phyloP scores from a whole-genome alignment of 2,888 invertebrate species.

The Caenorhabditis becei region DNA sequence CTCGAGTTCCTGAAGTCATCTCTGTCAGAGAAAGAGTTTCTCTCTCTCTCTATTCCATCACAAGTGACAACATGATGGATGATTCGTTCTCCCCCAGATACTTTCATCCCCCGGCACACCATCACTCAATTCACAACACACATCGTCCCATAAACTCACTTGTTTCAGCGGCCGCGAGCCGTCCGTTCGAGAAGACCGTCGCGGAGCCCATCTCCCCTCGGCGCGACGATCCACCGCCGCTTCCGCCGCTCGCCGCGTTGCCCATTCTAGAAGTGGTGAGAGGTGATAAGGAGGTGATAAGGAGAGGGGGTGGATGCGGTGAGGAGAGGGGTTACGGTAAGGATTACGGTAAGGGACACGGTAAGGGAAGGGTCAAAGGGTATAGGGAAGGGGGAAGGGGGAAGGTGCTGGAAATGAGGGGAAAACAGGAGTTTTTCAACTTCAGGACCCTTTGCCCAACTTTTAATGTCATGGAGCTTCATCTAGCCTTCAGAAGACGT shows the following conservation, averaged over 20 bases:
- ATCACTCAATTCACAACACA: slow-evolving; percentile 5
- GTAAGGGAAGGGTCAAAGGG: not conserved
- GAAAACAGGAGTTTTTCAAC: no score
- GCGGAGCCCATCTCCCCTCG: slow-evolving; percentile 15
- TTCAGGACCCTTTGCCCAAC: no score
- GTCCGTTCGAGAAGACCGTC: slow-evolving; percentile 58
- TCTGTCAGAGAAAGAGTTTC: not conserved
- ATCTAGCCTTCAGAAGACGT: no score
- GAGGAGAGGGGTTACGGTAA: slow-evolving; percentile 1
- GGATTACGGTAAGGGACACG: no score
- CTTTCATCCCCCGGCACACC: not conserved
- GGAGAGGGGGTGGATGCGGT: not conserved
- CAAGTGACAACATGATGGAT: slow-evolving; percentile 57
- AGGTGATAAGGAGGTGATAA: not conserved
- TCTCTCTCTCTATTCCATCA: slow-evolving; percentile 1
- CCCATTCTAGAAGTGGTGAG: slow-evolving; percentile 48
- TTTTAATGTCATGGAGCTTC: no score
- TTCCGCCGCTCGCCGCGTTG: slow-evolving; percentile 60
- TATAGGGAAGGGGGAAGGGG: not conserved
- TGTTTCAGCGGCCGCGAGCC: slow-evolving; percentile 58
- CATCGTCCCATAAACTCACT: slow-evolving; percentile 38
- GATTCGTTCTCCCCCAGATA: slow-evolving; percentile 17
- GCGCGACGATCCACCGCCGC: slow-evolving; percentile 10
- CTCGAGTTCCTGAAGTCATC: not conserved
- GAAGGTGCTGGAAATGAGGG: not conserved